phyloP scores from a whole-genome alignment of 2,113 vertebrate genomes.

The Anhinga rufa region DNA sequence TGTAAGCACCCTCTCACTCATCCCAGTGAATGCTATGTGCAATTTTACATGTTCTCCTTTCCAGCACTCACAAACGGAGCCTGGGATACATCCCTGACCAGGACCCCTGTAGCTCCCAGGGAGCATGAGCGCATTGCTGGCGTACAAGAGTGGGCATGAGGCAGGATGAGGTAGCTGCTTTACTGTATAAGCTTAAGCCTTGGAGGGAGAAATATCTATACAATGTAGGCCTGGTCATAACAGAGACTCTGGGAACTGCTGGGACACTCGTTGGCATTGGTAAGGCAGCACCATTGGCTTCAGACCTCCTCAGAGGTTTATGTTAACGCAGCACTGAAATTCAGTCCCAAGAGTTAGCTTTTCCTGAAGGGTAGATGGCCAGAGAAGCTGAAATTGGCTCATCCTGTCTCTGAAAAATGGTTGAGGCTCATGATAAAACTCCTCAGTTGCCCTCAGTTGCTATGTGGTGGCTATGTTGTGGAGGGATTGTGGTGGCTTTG shows the following conservation, averaged over 20 bases:
- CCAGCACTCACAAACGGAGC: neutral
- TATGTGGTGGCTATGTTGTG: neutral
- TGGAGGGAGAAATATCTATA: neutral
- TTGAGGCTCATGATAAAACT: neutral
- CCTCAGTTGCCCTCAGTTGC: neutral
- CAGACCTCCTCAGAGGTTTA: neutral
- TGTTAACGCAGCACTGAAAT: neutral
- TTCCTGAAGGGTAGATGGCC: neutral
- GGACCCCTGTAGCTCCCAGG: neutral
- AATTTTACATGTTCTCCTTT: neutral
- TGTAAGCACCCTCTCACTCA: neutral
- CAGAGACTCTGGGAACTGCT: neutral
- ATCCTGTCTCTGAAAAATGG: neutral
- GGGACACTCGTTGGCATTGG: rapidly evolving
- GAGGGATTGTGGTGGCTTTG: neutral
- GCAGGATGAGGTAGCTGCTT: neutral
- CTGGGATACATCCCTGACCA: rapidly evolving
- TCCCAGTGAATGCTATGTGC: rapidly evolving
- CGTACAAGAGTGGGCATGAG: neutral
- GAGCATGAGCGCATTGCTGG: rapidly evolving
- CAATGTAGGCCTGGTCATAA: neutral
- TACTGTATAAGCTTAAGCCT: neutral
- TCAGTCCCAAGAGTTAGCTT: neutral
- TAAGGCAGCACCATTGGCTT: neutral
- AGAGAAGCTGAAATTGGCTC: neutral